phyloP scores from a whole-genome alignment of 2,113 vertebrate species.

The Rhabdornis inornatus region DNA sequence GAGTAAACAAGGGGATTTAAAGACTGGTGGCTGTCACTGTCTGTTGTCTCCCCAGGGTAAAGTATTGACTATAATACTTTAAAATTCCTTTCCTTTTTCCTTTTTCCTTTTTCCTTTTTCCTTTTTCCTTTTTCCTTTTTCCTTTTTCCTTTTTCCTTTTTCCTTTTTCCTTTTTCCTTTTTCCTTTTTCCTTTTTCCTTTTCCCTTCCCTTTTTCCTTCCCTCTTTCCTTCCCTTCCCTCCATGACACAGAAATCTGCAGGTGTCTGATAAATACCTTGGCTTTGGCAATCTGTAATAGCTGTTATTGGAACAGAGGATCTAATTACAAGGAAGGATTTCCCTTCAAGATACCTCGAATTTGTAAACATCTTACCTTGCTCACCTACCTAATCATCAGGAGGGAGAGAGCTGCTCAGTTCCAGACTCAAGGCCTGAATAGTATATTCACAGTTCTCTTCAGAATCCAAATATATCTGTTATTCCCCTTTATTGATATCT shows the following conservation, averaged over 20 bases:
- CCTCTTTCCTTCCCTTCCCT: no score
- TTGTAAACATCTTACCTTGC: not conserved
- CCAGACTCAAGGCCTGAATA: not conserved
- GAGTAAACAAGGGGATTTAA: slow-evolving; percentile 70
- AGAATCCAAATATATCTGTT: not conserved
- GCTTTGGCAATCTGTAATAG: not conserved
- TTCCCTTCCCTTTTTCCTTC: not conserved
- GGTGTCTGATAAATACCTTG: not conserved
- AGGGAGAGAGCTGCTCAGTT: not conserved
- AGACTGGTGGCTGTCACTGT: slow-evolving; percentile 1
- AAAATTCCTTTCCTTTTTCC: not conserved
- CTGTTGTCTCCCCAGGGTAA: not conserved
- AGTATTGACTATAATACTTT: not conserved
- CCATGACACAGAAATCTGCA: not conserved
- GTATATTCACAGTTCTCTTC: not conserved
- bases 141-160: not conserved
- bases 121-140: fast-evolving
- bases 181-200: no score
- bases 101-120: no score
- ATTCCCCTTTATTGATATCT: not conserved
- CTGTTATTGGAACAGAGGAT: not conserved
- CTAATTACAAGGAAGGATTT: not conserved
- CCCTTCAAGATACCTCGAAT: not conserved
- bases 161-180: no score
- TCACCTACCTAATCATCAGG: not conserved